phyloP scores from a whole-genome alignment of 2,888 invertebrate species.

The Spatulosminthurus flaviceps region DNA sequence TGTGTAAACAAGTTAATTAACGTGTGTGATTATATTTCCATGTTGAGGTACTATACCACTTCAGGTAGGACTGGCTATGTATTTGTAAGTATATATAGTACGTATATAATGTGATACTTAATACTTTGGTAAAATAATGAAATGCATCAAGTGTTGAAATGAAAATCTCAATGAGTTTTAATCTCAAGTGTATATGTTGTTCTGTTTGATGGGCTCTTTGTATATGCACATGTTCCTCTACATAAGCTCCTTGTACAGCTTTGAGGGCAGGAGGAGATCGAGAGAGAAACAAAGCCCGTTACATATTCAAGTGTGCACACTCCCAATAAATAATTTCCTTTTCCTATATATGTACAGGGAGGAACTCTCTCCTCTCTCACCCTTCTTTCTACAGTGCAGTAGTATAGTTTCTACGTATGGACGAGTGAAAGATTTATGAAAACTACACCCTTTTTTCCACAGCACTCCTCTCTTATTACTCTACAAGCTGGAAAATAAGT shows the following conservation, averaged over 20 bases:
- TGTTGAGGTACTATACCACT: no score
- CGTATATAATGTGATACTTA: no score
- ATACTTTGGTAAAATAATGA: no score
- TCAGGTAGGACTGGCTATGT: no score
- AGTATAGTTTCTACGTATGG: background rate
- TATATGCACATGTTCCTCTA: no score
- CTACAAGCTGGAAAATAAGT: slow-evolving; percentile 1
- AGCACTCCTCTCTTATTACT: slow-evolving; percentile 12
- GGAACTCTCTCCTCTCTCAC: background rate
- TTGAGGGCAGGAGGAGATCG: background rate
- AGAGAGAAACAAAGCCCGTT: background rate
- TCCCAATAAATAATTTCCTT: slow-evolving; percentile 57
- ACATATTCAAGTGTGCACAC: slow-evolving; percentile 48
- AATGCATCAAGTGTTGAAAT: no score
- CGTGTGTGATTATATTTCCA: no score
- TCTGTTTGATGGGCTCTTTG: background rate
- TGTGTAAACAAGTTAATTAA: no score
- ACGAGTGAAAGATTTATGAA: slow-evolving; percentile 56
- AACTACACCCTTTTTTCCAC: slow-evolving; percentile 33
- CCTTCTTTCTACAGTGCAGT: background rate
- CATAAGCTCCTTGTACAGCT: background rate
- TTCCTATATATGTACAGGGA: no score
- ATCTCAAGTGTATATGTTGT: background rate
- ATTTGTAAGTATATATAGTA: no score
- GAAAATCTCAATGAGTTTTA: background rate